Base-by-base conservation (phyloP, 2,888 invertebrate genomes). In the Amphipyra berbera region DNA sequence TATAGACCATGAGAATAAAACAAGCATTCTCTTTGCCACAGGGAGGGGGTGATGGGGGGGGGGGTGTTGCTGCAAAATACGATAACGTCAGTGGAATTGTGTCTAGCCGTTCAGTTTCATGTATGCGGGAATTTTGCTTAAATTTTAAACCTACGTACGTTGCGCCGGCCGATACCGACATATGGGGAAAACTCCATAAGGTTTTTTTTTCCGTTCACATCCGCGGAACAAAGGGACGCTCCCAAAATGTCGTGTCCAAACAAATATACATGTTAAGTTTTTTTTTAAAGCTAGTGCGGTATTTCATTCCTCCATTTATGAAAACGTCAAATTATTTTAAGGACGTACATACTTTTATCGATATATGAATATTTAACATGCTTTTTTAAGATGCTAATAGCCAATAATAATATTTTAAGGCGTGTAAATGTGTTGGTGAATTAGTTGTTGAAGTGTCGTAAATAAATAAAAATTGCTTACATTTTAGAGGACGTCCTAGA, bases 21-120 rank as follows among this genome's bases (percentile, higher is more conserved):
- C 81, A 78, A 83, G 65, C 68, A 69, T 78, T 78, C 81, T 82
- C 79, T 82, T 81, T 78, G 74, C 76, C 83, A 80, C 82, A 71
- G 76, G 75, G 81, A 41, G 72, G 50, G n/a, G 58, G 64, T 53
- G 66, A 27, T 37, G 47, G 54, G 50, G 61, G 50, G 61, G 41
- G 56, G 74, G 75, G 67, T 68, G 64, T 68, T 64, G 49, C 69
- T 79, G 67, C 78, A 76, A 78, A 82, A 84, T 80, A 82, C 79
- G 82, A 86, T 87, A 84, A 82, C 84, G 81, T 84, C 81, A 78
- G 68, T 81, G 78, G 75, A 80, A 82, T 81, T 79, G 74, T 82
- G 80, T 82, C 82, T 82, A 79, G 76, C 79, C 76, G 75, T 79
- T 78, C 81, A 76, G 81, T 82, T 81, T 82, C 76, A 81, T 82